Percentiles rank a stretch among this genome's conserved stretches.
phyloP scores from a whole-genome alignment of 1,140 invertebrate genomes.

The Bombus turneri region DNA sequence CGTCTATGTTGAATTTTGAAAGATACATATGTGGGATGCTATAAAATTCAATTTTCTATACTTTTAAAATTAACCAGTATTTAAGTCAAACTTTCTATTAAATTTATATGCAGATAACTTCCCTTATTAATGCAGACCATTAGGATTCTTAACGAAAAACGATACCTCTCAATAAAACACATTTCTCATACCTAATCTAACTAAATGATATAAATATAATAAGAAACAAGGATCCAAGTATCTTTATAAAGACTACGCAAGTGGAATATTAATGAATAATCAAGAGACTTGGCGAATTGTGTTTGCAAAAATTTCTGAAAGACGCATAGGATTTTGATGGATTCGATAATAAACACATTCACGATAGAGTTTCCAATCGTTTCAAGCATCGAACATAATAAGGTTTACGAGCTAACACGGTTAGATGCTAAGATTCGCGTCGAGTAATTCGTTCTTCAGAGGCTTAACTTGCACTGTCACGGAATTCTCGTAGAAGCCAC shows the following conservation, averaged over 20 bases:
- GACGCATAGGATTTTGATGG: background rate
- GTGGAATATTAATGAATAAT: background rate
- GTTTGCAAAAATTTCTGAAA: background rate
- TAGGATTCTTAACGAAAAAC: background rate
- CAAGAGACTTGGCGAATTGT: background rate
- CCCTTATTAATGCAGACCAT: background rate
- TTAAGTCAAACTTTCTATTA: too few relatives aligned
- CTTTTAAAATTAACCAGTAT: too few relatives aligned
- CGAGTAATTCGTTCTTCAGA: conserved; percentile 22
- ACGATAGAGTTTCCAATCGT: background rate
- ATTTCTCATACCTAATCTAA: background rate
- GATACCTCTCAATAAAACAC: background rate
- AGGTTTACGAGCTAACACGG: background rate
- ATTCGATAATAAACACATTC: background rate
- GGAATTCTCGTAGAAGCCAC: conserved; percentile 59
- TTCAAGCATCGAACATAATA: conserved; percentile 5
- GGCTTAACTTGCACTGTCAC: conserved; percentile 50
- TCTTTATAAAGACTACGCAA: background rate
- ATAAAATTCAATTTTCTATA: too few relatives aligned
- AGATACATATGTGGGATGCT: too few relatives aligned
- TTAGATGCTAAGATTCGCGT: conserved; percentile 12
- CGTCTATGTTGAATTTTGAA: too few relatives aligned
- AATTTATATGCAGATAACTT: background rate
- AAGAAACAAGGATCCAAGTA: background rate
- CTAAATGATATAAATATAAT: background rate